Conservation (phyloP, 2,888 invertebrate species). For the Dysmachus trigonus region DNA sequence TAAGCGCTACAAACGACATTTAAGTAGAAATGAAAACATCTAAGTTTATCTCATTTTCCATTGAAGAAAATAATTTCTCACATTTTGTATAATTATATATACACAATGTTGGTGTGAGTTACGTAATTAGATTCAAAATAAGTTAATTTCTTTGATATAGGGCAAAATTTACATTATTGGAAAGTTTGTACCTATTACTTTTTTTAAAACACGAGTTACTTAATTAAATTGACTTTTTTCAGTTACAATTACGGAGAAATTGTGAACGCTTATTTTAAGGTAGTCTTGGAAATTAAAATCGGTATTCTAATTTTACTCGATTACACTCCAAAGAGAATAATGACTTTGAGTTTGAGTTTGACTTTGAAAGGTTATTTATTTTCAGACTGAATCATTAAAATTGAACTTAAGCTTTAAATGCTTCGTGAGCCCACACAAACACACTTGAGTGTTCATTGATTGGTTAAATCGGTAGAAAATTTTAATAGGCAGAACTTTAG, state of each 20-base stretch:
- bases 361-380: neutral
- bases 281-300: neutral
- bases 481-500: too few relatives aligned
- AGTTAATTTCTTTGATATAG: neutral
- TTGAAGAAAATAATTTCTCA: neutral
- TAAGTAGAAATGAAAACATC: neutral
- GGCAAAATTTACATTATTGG: neutral
- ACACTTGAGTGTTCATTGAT: too few relatives aligned
- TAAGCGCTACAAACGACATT: neutral
- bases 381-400: neutral
- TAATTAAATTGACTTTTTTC: neutral
- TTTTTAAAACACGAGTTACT: neutral
- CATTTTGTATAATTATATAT: neutral
- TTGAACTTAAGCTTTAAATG: too few relatives aligned
- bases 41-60: neutral
- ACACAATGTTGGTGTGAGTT: neutral
- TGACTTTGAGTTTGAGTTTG: neutral
- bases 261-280: neutral
- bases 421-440: too few relatives aligned
- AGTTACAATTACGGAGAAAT: neutral
- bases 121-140: neutral
- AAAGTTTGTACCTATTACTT: neutral
- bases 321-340: neutral
- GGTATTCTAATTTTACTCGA: neutral
- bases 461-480: too few relatives aligned